Conservation (phyloP, 2,888 invertebrate species). For the Himalopsyche tibetana region DNA sequence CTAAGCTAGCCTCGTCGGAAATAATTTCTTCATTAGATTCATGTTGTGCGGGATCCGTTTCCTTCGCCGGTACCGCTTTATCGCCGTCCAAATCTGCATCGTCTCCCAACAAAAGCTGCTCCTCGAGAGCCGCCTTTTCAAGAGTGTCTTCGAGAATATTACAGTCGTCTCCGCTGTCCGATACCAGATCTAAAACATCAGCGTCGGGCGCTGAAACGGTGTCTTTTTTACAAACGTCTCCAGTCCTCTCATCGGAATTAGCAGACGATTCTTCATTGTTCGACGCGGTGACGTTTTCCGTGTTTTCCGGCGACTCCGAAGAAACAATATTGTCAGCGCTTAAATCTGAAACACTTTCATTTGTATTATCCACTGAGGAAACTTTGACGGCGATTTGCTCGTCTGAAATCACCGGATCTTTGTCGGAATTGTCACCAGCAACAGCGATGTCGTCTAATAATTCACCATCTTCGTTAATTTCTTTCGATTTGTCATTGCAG, state of each 20-base stretch:
- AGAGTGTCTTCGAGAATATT: constrained; percentile 63
- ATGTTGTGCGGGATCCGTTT: not conserved
- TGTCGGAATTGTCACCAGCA: not conserved
- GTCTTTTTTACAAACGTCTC: constrained; percentile 45
- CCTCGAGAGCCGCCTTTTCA: constrained; percentile 58
- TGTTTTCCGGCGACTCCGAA: not conserved
- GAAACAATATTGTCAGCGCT: not conserved
- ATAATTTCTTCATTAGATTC: not conserved
- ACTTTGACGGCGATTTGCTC: too few species aligned
- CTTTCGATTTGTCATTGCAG: not conserved
- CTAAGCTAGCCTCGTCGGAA: constrained; percentile 8
- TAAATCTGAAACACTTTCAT: not conserved
- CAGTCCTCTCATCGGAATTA: not conserved
- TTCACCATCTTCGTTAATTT: not conserved
- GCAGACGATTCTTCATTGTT: constrained; percentile 32
- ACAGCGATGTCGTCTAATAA: not conserved
- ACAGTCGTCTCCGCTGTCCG: constrained; percentile 68
- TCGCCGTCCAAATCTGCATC: not conserved
- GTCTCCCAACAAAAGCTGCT: constrained; percentile 57
- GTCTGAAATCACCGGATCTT: not conserved
- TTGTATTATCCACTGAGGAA: not conserved
- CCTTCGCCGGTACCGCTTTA: not conserved
- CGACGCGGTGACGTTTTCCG: not conserved
- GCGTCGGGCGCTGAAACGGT: constrained; percentile 58
- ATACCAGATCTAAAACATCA: constrained; percentile 66